Base-by-base conservation (phyloP, 2,888 invertebrate genomes). In the Cantharis flavilabris region DNA sequence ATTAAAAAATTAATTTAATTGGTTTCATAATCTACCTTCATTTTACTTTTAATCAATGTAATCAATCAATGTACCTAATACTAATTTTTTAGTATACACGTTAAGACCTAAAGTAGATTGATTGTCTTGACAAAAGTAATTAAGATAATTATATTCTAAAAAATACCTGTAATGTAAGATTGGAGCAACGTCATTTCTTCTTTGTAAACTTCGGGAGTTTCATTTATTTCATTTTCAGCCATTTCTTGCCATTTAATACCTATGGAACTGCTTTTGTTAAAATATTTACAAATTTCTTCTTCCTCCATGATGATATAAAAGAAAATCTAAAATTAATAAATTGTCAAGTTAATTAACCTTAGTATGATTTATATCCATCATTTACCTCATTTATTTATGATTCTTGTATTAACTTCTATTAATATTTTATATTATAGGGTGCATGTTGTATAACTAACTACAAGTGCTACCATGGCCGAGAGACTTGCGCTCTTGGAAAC, bases 151-250 rank as follows among this genome's bases (percentile, higher is more conserved):
- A 49, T 49, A 2, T 7, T 49, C 7, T 7, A 49, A 49, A 49
- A n/a, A 49, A n/a, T 85, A 88, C 87, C 85, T 83, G 82, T 75
- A 74, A 89, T 83, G 80, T 87, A 78, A 70, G 81, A 76, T 70
- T 83, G 83, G 23, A 88, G 76, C 13, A 85, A 84, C 23, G 82
- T 79, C 62, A 87, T 80, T 82, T 87, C 86, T 67, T 86, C 82
- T 72, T 85, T 84, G 33, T 84, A 84, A 80, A 85, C 86, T 79
- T 87, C 87, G 0, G 84, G 85, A 9, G 86, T 87, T 81, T 88
- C 88, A 71, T 87, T 86, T 76, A 88, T 81, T 83, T 88, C 88
- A 72, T 87, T 86, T 79, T 87, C 86, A 9, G 88, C 88, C 73
- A 83, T 83, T 73, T 84, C 81, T 75, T 83, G 81, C 85, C 85